Evolutionary conservation across 92 coral and sea anemone species (phyloP), one percentile per base, ranked within the genome.

Genomic region (Porites lobata): DNA sequence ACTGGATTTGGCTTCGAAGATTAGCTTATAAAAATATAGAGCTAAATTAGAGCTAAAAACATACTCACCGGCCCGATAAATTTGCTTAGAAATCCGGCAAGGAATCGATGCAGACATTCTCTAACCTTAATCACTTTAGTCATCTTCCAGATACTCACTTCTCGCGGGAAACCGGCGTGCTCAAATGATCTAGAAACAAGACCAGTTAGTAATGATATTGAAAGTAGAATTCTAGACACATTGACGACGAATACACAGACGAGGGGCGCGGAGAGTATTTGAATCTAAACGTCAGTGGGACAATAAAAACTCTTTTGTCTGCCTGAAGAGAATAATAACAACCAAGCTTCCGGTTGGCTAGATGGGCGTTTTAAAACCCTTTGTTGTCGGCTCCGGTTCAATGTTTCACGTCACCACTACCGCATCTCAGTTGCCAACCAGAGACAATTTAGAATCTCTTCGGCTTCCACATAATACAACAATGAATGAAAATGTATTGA

Each of bases 261-360:
- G 73, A 13, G 51, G 53, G 61, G 22, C 81, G 15, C 69, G 24
- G 7, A 12, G 50, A 75, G 8, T 50, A 51, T 79, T 79, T 65
- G 63, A 81, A 58, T 76, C 67, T 15, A 22, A 76, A 80, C 85
- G 63, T 10, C 8, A 78, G 29, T 32, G 70, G 19, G 43, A 32
- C 38, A 21, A 78, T 70, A 80, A 69, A 66, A 80, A 26, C 9
- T 63, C 76, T 67, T 81, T 69, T 26, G 76, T 79, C 74, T 66
- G 19, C 50, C 50, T 2, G 50, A 21, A 21, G 47, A 69, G 32
- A 14, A 24, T 13, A 29, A 77, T 38, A 32, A 52, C 67, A 73
- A 2, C 13, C 59, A 63, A 43, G 65, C 64, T 78, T 78, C 82
- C 82, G 82, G 72, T 78, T 47, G 82, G 59, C 1, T 50, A 14